Conservation (phyloP, 2,888 invertebrate genomes). For the Calameuta filiformis region DNA sequence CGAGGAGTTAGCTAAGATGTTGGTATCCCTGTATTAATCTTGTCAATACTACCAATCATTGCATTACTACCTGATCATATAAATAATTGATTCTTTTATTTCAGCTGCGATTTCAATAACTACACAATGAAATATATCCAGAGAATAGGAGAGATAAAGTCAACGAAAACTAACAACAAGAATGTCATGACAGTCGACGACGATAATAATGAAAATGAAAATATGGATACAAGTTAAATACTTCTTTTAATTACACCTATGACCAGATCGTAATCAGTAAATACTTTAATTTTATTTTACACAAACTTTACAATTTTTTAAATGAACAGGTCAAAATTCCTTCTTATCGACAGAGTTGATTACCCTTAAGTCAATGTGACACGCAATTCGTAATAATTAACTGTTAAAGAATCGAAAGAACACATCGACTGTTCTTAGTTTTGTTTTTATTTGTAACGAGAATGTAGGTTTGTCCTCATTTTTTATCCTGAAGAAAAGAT, state of each 20-base stretch:
- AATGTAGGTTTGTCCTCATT: not conserved
- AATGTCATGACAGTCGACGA: slow-evolving; percentile 19
- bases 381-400: not conserved
- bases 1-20: slow-evolving; percentile 87
- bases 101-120: slow-evolving; percentile 90
- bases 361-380: not conserved
- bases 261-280: not conserved
- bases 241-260: not conserved
- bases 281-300: not conserved
- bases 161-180: not conserved
- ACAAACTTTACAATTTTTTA: not conserved
- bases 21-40: slow-evolving; percentile 62
- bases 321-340: not conserved
- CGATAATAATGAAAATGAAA: slow-evolving; percentile 48
- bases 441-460: not conserved
- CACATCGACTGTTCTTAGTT: not conserved
- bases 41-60: not conserved
- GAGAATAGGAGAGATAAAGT: slow-evolving; percentile 67
- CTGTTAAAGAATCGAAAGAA: not conserved
- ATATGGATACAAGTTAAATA: slow-evolving; percentile 32
- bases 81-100: slow-evolving; percentile 49
- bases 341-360: not conserved
- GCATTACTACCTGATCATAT: slow-evolving; percentile 2
- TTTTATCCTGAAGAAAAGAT: not conserved
- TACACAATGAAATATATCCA: slow-evolving; percentile 81